Evolutionary conservation across 2,797 vertebrate species (phyloP).

Genomic region (Clarias laeviceps): DNA sequence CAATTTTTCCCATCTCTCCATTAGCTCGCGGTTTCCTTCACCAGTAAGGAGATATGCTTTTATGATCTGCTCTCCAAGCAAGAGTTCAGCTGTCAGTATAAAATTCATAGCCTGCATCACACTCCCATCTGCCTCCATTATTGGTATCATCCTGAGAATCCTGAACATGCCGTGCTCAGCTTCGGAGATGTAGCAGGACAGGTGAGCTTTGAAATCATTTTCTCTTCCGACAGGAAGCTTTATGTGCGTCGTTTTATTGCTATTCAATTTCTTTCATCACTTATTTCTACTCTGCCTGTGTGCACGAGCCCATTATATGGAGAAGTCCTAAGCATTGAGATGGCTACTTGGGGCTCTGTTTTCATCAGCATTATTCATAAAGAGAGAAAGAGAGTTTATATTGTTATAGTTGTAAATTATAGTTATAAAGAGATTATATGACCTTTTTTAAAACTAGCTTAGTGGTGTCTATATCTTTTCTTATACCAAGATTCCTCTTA

Average conservation of each 20-base stretch:
- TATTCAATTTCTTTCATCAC: neutral
- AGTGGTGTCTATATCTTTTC: neutral
- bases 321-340: neutral
- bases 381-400: neutral
- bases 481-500: neutral
- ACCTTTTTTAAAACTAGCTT: neutral
- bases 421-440: neutral
- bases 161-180: constrained; percentile 75
- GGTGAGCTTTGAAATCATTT: constrained; percentile 62
- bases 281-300: neutral
- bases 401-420: neutral
- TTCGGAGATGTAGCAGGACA: constrained; percentile 81
- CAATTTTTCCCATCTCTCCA: neutral
- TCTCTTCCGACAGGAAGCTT: neutral
- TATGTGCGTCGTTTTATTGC: constrained; percentile 7
- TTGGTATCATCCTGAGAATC: constrained; percentile 73
- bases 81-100: constrained; percentile 77
- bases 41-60: constrained; percentile 83
- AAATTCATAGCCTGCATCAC: constrained; percentile 76
- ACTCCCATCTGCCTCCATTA: constrained; percentile 78
- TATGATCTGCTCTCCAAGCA: constrained; percentile 78
- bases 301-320: neutral
- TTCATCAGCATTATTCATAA: neutral
- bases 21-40: constrained; percentile 81
- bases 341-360: neutral